phyloP scores from a whole-genome alignment of 2,113 vertebrate genomes.

The Catharus minimus region DNA sequence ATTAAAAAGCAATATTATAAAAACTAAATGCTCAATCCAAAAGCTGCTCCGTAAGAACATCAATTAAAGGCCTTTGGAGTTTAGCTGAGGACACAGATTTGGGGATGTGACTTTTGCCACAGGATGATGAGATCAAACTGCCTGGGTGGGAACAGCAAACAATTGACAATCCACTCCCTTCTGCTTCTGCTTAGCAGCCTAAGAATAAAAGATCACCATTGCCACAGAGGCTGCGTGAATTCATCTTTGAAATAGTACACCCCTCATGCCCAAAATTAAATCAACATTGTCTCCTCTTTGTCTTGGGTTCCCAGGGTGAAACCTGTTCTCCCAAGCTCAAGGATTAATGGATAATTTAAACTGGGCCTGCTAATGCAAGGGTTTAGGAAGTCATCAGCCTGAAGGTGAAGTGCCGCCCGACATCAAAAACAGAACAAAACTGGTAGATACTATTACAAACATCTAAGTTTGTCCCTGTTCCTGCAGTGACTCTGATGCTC shows the following conservation, averaged over 20 bases:
- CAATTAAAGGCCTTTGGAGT: not conserved
- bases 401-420: not conserved
- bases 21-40: not conserved
- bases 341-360: slow-evolving; percentile 1
- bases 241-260: slow-evolving; percentile 23
- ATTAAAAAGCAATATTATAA: not conserved
- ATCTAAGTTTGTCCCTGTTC: not conserved
- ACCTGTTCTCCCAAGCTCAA: not conserved
- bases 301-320: not conserved
- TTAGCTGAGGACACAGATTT: not conserved
- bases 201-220: slow-evolving; percentile 31
- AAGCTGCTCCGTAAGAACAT: not conserved
- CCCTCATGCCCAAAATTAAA: slow-evolving; percentile 26
- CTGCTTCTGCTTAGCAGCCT: slow-evolving; percentile 16
- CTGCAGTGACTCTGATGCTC: not conserved
- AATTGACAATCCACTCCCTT: slow-evolving; percentile 15
- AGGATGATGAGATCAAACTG: slow-evolving; percentile 14
- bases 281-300: slow-evolving; percentile 10
- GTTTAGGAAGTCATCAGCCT: not conserved
- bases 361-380: not conserved
- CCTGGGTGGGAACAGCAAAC: slow-evolving; percentile 9
- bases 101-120: not conserved
- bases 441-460: not conserved
- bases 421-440: not conserved
- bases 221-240: not conserved